A percentile compares a stretch with the other conserved stretches of the same genome.
Conservation (phyloP, 2,888 invertebrate species). For the Pherbina coryleti region DNA sequence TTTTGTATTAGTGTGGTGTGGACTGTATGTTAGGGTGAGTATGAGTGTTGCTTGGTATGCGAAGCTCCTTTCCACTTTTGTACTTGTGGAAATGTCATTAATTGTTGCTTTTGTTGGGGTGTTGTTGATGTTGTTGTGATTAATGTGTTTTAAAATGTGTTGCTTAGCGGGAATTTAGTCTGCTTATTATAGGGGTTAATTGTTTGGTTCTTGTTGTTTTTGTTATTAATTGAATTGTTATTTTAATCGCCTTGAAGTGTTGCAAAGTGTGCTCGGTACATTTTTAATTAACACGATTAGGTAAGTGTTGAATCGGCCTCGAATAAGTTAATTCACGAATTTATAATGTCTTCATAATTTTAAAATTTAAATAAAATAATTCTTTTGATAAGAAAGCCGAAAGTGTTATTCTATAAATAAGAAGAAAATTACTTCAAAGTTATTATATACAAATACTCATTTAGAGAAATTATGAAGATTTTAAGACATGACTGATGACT, state of each 20-base stretch:
- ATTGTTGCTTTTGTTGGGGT: slow-evolving; percentile 1
- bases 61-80: neutral
- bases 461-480: no score
- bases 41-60: neutral
- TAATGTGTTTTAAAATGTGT: slow-evolving; percentile 63
- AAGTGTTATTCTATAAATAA: neutral
- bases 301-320: slow-evolving; percentile 31
- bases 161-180: slow-evolving; percentile 61
- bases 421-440: no score
- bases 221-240: slow-evolving; percentile 62
- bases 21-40: neutral
- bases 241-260: slow-evolving; percentile 51
- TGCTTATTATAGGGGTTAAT: slow-evolving; percentile 60
- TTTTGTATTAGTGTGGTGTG: neutral
- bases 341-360: no score
- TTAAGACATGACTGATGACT: no score
- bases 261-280: slow-evolving; percentile 33
- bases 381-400: neutral
- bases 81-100: neutral
- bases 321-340: neutral
- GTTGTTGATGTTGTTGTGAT: slow-evolving; percentile 46
- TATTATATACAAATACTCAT: no score
- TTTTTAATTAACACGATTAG: slow-evolving; percentile 57
- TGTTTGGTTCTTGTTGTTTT: slow-evolving; percentile 48
- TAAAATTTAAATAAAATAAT: neutral